Base-by-base conservation (phyloP, 2,888 invertebrate species). In the Stegophylla sp. region DNA sequence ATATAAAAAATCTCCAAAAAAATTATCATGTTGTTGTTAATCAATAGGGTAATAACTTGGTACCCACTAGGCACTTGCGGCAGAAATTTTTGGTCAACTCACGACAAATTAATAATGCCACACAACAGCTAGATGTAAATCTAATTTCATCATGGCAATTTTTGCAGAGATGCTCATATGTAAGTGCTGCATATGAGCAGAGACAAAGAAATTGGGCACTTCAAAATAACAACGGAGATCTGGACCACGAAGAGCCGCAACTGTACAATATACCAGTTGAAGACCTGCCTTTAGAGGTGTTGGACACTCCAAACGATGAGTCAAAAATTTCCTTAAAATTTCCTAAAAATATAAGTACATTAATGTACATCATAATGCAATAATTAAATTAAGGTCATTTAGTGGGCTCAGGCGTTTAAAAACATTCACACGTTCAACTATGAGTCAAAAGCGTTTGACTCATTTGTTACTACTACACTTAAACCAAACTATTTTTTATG, bases 141-240 rank as follows among this genome's bases (percentile, higher is more conserved):
- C 17, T 61, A 7, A 61, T 61, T 9, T 61, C 61, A 9, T 28
- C 28, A 15, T 61, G 61, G 61, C 61, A 61, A 28, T 61, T 61
- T 15, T 17, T 61, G 1, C 28, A 61, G 17, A 7, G 61, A 4
- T 61, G 63, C n/a, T 63, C 41, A 41, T 20, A 63, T 63, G 63
- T 2, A 9, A 63, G n/a, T 20, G 63, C 41, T 1, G 63, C n/a
- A n/a, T 41, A 63, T 41, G 63, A 63, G n/a, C 63, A 63, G 13
- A 63, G 63, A 12, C 63, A 41, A 63, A 9, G 63, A 20, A 63
- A 41, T 41, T 63, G 63, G 63, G 63, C n/a, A n/a, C n/a, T n/a
- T n/a, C n/a, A n/a, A n/a, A n/a, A n/a, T n/a, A n/a, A n/a, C n/a
- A n/a, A n/a, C n/a, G n/a, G n/a, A n/a, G n/a, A n/a, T n/a, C n/a